Evolutionary conservation across 2,888 invertebrate species (phyloP).

Genomic region (Calephelis perditalis): DNA sequence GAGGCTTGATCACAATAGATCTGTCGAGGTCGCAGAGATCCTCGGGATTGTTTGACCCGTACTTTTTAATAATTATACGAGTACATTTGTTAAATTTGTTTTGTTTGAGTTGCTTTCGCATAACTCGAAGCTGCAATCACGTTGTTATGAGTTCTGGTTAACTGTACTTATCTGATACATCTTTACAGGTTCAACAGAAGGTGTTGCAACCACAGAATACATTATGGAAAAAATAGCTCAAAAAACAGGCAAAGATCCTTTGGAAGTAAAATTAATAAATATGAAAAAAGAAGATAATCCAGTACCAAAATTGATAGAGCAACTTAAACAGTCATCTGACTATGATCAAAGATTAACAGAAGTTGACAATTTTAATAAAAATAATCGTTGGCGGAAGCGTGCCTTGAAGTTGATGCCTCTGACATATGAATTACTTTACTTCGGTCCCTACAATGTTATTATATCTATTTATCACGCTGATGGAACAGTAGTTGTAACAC

Average conservation of each 20-base stretch:
- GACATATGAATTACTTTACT: slow-evolving; percentile 78
- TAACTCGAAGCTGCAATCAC: too few relatives aligned
- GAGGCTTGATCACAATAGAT: too few relatives aligned
- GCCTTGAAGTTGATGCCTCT: slow-evolving; percentile 83
- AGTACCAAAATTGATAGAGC: slow-evolving; percentile 69
- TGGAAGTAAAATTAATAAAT: slow-evolving; percentile 76
- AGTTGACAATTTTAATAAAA: slow-evolving; percentile 73
- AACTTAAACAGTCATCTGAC: slow-evolving; percentile 69
- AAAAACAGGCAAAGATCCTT: slow-evolving; percentile 73
- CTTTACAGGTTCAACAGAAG: slow-evolving; percentile 77
- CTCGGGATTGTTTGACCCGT: too few relatives aligned
- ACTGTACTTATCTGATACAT: too few relatives aligned
- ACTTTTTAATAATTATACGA: too few relatives aligned
- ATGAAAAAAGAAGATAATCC: slow-evolving; percentile 64
- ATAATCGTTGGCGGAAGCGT: slow-evolving; percentile 88
- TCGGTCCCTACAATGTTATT: slow-evolving; percentile 76
- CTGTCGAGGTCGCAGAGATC: too few relatives aligned
- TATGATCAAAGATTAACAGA: slow-evolving; percentile 64
- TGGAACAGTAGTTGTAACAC: slow-evolving; percentile 82
- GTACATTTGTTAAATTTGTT: too few relatives aligned
- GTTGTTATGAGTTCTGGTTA: too few relatives aligned
- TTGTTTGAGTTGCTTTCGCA: too few relatives aligned
- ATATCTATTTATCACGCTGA: slow-evolving; percentile 85
- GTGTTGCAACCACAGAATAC: slow-evolving; percentile 78
- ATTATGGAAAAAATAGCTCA: slow-evolving; percentile 83